Evolutionary conservation across 1,140 invertebrate genomes (phyloP).

Genomic region (Schlechtendalia chinensis): DNA sequence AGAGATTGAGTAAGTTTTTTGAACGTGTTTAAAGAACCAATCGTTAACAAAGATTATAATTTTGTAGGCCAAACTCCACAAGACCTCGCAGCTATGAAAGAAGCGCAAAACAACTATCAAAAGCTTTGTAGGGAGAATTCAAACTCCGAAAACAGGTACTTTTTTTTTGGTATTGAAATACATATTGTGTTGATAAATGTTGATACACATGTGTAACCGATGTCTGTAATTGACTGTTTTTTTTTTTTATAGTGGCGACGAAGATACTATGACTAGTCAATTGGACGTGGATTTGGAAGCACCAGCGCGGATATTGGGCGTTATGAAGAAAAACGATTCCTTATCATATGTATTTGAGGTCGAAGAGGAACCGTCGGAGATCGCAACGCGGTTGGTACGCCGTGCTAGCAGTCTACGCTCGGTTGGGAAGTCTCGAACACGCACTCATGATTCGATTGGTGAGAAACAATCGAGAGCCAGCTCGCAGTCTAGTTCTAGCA

Average conservation of each 20-base stretch:
- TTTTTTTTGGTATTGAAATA: no score
- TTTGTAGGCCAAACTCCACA: slow-evolving; percentile 33
- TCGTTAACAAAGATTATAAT: not conserved
- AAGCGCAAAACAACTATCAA: slow-evolving; percentile 33
- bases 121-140: slow-evolving; percentile 40
- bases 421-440: slow-evolving; percentile 3
- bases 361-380: slow-evolving; percentile 66
- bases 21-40: not conserved
- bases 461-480: not conserved
- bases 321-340: slow-evolving; percentile 78
- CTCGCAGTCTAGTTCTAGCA: not conserved
- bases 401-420: slow-evolving; percentile 53
- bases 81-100: slow-evolving; percentile 42
- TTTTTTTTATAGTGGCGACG: slow-evolving; percentile 13
- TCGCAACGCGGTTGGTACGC: slow-evolving; percentile 53
- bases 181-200: no score
- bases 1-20: slow-evolving; percentile 14
- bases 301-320: slow-evolving; percentile 66
- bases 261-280: slow-evolving; percentile 20
- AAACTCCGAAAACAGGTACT: slow-evolving; percentile 41
- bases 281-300: slow-evolving; percentile 22
- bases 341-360: slow-evolving; percentile 81
- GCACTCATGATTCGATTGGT: not conserved
- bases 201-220: not conserved
- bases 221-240: not conserved